Evolutionary conservation across 2,113 vertebrate species (phyloP), one percentile per base, ranked within the genome.

Genomic region (Siniperca chuatsi): DNA sequence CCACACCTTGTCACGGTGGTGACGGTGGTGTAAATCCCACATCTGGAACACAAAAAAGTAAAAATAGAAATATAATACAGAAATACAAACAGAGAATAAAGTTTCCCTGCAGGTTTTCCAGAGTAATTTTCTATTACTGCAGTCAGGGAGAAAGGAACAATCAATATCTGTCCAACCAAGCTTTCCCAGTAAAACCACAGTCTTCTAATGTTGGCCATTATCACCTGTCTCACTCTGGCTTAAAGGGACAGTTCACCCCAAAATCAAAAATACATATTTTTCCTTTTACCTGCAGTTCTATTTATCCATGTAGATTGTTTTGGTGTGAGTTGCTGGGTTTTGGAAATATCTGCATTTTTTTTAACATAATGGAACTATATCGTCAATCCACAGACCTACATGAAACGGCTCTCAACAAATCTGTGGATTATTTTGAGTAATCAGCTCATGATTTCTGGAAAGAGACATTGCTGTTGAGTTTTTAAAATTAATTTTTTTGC

Each of bases 81-180:
- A 37, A 64, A 65, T 37, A 64, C 33, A 20, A 29, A 29, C n/a
- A 7, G 13, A 61, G 13, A 68, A 40, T 40, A 29, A 33, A 29
- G 16, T 72, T 62, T 42, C n/a, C 44, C 33, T 62, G 42, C 29
- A 50, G 20, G 55, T 20, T 61, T 61, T 44, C n/a, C 69, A 65
- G n/a, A 55, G n/a, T 15, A 8, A 6, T 15, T 66, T 21, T 74
- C 69, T 1, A 13, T 66, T 10, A 57, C 18, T 48, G 62, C 3
- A 37, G 37, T 81, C 12, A 55, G 35, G 18, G 23, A 72, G 55
- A 10, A 62, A 18, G 21, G 15, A 62, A 54, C 42, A 54, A 73
- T 81, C 70, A 74, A 64, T 54, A 52, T 52, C 61, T 64, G 48
- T 52, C 67, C 33, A 71, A 52, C 9, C 18, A 48, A 62, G 29